Evolutionary conservation across 2,888 invertebrate species (phyloP), one percentile per base, ranked within the genome.

Genomic region (Kryphioiulus occultus): DNA sequence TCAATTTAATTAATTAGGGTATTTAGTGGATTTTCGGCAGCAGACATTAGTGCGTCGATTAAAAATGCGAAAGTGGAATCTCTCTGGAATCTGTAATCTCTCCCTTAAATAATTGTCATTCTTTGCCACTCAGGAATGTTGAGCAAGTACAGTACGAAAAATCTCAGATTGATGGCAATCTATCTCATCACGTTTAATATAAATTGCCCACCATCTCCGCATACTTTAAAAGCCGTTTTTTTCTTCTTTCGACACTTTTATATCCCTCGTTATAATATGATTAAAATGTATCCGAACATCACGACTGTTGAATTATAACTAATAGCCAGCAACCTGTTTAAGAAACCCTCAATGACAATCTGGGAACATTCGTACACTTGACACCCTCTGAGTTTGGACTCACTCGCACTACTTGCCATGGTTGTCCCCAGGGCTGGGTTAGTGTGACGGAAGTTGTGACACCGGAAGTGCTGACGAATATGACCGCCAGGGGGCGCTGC

Each of bases 261-360:
- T 68, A 68, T 68, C 68, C 68, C 68, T 68, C 68, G 26, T 68
- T 68, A 68, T 68, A 68, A 68, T 68, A 68, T 26, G 68, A 68
- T 68, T 68, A 68, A 68, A 68, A 68, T 68, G 68, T 68, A 68
- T 68, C 68, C 68, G 22, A 68, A 68, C 68, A 68, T 68, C 68
- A 26, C 68, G 68, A 68, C 68, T 68, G 22, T 26, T 68, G 68
- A 68, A 68, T 68, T 68, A 68, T 68, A 68, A 68, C 68, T 68
- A 68, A 68, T 68, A 19, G 68, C 68, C 26, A n/a, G 22, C 68
- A 68, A 68, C 68, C 68, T 26, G 68, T 68, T 68, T 68, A 10
- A 68, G 26, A 68, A 68, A 68, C n/a, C 68, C n/a, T 68, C 26
- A 22, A 10, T 68, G 68, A 10, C 17, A 59, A 59, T 59, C n/a